Conservation (phyloP, 2,797 vertebrate genomes). For the Peromyscus eremicus region DNA sequence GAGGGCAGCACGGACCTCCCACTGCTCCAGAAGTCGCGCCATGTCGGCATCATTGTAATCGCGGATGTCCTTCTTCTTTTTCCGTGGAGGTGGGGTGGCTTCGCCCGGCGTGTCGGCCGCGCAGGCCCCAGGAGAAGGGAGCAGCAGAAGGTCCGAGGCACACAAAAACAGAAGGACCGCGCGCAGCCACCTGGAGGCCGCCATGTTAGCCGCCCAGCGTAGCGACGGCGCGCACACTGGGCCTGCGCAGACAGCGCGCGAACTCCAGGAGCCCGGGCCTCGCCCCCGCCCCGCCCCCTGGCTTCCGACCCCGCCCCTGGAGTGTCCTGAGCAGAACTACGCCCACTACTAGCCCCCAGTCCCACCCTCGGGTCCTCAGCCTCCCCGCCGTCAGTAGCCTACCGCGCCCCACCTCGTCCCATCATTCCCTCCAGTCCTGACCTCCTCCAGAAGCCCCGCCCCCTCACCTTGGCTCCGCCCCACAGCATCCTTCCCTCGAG, state of each 20-base stretch:
- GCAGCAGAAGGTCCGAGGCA: constrained; percentile 25
- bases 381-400: not conserved
- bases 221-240: not conserved
- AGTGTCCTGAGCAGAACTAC: not conserved
- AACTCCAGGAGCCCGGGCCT: too few relatives aligned
- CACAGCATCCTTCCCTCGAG: not conserved
- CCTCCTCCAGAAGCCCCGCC: not conserved
- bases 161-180: constrained; percentile 37
- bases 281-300: not conserved
- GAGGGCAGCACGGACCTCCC: constrained; percentile 92
- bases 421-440: accelerated
- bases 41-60: constrained; percentile 99
- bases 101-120: constrained; percentile 35
- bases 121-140: not conserved
- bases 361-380: not conserved
- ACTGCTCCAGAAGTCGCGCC: constrained; percentile 97
- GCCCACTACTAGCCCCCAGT: not conserved
- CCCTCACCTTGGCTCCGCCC: not conserved
- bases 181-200: constrained; percentile 38
- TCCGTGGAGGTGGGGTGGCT: constrained; percentile 81
- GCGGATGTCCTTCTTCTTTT: constrained; percentile 96
- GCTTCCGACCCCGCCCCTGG: not conserved
- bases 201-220: constrained; percentile 65
- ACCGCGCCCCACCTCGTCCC: constrained; percentile 7
- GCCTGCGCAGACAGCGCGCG: not conserved